Percentiles rank a stretch among this genome's conserved stretches.
phyloP scores from a whole-genome alignment of 1,140 invertebrate genomes.

The Hylaeus anthracinus region DNA sequence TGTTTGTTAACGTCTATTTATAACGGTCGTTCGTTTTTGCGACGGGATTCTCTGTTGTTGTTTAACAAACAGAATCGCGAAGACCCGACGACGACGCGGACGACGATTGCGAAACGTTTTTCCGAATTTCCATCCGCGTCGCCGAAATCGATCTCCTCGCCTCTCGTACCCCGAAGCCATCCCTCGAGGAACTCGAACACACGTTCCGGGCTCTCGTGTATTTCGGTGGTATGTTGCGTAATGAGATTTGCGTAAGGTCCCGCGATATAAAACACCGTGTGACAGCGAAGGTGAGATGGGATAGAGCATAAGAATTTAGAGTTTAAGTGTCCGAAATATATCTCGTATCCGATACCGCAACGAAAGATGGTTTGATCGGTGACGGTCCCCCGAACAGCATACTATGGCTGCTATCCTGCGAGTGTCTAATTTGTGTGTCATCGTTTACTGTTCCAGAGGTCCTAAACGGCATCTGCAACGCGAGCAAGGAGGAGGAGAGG shows the following conservation, averaged over 20 bases:
- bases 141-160: slow-evolving; percentile 13
- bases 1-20: slow-evolving; percentile 45
- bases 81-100: background rate
- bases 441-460: slow-evolving; percentile 86
- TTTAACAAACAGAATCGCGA: background rate
- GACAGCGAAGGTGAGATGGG: slow-evolving; percentile 47
- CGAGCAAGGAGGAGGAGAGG: slow-evolving; percentile 89
- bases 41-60: background rate
- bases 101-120: slow-evolving; percentile 29
- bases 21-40: slow-evolving; percentile 30
- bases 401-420: background rate
- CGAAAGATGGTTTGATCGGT: too few species aligned
- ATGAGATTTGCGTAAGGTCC: slow-evolving; percentile 72
- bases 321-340: too few species aligned
- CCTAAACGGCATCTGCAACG: slow-evolving; percentile 89
- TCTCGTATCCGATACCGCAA: too few species aligned
- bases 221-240: slow-evolving; percentile 75
- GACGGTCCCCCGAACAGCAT: too few species aligned
- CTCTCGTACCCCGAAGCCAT: background rate
- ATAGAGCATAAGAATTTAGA: background rate
- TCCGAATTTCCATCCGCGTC: slow-evolving; percentile 31
- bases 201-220: slow-evolving; percentile 68
- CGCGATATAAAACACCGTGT: slow-evolving; percentile 62
- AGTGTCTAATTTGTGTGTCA: background rate
- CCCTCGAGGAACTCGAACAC: slow-evolving; percentile 49